phyloP scores from a whole-genome alignment of 2,888 invertebrate genomes.

The Plemyria rubiginata region DNA sequence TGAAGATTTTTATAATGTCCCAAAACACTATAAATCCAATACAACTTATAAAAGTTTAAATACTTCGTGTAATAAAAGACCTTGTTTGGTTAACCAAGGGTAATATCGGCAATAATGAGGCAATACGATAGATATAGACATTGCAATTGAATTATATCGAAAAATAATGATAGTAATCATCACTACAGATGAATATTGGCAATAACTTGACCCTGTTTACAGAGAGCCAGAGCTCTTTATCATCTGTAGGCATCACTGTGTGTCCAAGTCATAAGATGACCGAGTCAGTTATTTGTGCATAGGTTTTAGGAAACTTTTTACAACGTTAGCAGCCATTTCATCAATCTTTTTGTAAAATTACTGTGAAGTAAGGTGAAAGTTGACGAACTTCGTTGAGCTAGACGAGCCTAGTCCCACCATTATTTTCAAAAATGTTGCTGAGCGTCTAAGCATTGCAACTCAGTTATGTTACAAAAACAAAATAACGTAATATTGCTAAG shows the following conservation, averaged over 20 bases:
- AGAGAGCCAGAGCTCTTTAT: conserved; percentile 11
- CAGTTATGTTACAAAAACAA: neutral
- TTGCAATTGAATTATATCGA: conserved; percentile 17
- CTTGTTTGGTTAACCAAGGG: conserved; percentile 14
- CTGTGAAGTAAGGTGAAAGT: too few species aligned
- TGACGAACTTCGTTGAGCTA: too few species aligned
- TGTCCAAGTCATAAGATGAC: neutral
- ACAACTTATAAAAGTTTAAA: too few species aligned
- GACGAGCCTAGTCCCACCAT: too few species aligned
- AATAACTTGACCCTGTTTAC: conserved; percentile 31
- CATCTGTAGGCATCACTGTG: neutral
- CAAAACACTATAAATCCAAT: too few species aligned
- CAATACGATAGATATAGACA: conserved; percentile 14
- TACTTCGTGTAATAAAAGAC: conserved; percentile 15
- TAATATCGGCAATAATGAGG: conserved; percentile 10
- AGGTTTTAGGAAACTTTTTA: too few species aligned
- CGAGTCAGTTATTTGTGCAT: neutral
- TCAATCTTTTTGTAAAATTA: too few species aligned
- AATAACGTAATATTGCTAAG: neutral
- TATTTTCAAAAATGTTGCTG: neutral
- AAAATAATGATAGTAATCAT: conserved; percentile 16
- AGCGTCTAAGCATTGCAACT: neutral
- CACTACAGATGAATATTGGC: conserved; percentile 14
- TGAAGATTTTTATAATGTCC: too few species aligned
- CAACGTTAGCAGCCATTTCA: too few species aligned